Conservation (phyloP, 2,113 vertebrate genomes). For the Stictonetta naevosa region DNA sequence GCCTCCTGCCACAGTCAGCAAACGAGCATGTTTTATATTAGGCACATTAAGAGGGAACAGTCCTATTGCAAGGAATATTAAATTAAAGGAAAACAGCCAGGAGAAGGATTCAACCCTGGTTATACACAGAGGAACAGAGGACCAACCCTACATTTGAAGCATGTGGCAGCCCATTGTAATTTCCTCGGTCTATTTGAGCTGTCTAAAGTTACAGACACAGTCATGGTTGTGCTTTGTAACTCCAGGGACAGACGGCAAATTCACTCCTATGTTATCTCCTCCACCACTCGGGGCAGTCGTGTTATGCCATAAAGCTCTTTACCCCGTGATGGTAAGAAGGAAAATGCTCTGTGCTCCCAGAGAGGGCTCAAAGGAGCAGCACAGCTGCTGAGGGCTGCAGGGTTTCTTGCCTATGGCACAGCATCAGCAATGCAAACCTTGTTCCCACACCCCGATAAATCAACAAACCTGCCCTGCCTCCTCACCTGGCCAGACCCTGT, state of each 20-base stretch:
- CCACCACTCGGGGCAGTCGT: background rate
- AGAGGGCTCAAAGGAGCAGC: background rate
- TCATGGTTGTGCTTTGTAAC: background rate
- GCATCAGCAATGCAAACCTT: background rate
- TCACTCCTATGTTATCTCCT: background rate
- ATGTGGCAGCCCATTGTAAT: background rate
- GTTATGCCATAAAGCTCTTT: background rate
- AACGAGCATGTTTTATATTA: conserved; percentile 49
- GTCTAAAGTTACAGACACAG: background rate
- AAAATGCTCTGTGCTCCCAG: background rate
- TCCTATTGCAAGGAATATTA: conserved; percentile 17
- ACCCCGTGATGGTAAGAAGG: background rate
- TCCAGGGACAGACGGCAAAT: background rate
- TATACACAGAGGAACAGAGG: background rate
- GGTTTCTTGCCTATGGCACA: background rate
- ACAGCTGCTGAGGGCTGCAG: background rate
- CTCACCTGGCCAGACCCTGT: conserved; percentile 3
- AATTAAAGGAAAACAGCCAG: conserved; percentile 33
- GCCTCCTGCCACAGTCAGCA: conserved; percentile 52
- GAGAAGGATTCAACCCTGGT: background rate
- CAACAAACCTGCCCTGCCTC: background rate
- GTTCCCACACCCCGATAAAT: background rate
- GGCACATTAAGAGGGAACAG: conserved; percentile 23
- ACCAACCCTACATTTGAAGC: conserved; percentile 8
- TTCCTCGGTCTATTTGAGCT: background rate